A percentile compares a stretch with the other conserved stretches of the same genome.
These are phyloP conservation scores for Scolanthus callimorphus DNA, from an alignment of 92 coral and sea anemone species.

Conservation along the genomic window DNA sequence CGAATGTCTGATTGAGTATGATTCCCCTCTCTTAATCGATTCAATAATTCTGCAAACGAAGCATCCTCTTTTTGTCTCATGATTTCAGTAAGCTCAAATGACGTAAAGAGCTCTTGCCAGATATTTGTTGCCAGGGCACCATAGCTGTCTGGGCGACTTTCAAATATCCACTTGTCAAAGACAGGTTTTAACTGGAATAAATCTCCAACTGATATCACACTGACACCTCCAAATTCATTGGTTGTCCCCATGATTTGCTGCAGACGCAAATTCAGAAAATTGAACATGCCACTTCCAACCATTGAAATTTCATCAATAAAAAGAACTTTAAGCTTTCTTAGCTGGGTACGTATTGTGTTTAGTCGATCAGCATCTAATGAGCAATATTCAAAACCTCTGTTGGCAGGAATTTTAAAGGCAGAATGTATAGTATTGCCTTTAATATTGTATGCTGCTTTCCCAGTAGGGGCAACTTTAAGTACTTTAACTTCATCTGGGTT, in stretches of 20 bases:
- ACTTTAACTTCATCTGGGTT: slow-evolving; percentile 44
- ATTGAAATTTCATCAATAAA: slow-evolving; percentile 51
- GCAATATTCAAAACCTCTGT: slow-evolving; percentile 44
- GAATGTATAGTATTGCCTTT: slow-evolving; percentile 26
- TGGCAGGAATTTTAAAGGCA: slow-evolving; percentile 54
- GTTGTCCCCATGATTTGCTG: no score
- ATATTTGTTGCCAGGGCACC: slow-evolving; percentile 32
- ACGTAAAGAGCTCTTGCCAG: no score
- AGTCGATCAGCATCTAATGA: slow-evolving; percentile 45
- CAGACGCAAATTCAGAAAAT: slow-evolving; percentile 25
- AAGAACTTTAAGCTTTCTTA: slow-evolving; percentile 28
- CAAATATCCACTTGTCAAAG: slow-evolving; percentile 48
- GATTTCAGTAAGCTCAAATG: slow-evolving; percentile 39
- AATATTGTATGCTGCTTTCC: slow-evolving; percentile 51
- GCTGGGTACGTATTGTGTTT: slow-evolving; percentile 36
- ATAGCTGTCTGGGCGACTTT: slow-evolving; percentile 32
- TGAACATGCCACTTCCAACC: slow-evolving; percentile 56
- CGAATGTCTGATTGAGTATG: no score
- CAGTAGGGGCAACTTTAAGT: no score
- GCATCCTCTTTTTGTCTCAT: no score
- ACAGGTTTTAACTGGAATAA: slow-evolving; percentile 57
- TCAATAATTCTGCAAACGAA: no score
- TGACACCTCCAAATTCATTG: slow-evolving; percentile 40
- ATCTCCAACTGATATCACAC: no score
- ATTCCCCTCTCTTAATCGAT: no score